A percentile compares a stretch with the other conserved stretches of the same genome.
These are phyloP conservation scores for Cantharis flavilabris DNA, from an alignment of 2,888 invertebrate species.

Conservation along the genomic window DNA sequence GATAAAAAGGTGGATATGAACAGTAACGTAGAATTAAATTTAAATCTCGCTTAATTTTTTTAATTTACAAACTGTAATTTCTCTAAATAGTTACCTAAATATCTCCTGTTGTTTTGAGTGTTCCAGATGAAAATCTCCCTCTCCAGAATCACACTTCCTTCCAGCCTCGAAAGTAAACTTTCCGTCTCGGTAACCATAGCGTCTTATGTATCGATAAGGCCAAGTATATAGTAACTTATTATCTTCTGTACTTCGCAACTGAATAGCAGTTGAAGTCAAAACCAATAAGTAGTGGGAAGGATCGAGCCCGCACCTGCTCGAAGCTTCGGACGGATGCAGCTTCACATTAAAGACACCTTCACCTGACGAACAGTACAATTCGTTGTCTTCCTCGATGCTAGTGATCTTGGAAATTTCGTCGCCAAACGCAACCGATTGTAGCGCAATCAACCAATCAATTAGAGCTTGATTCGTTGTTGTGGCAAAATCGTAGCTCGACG, in stretches of 20 bases:
- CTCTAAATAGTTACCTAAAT: constrained; percentile 52
- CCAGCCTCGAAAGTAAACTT: constrained; percentile 89
- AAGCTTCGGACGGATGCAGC: constrained; percentile 78
- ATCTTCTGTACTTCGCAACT: constrained; percentile 69
- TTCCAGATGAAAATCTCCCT: constrained; percentile 80
- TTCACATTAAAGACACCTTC: constrained; percentile 79
- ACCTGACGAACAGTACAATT: constrained; percentile 84
- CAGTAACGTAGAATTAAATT: too few species aligned
- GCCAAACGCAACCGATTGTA: constrained; percentile 82
- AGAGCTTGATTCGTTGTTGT: constrained; percentile 73
- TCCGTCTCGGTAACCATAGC: constrained; percentile 84
- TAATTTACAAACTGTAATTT: too few species aligned
- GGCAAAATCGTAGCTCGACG: constrained; percentile 63
- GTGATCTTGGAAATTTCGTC: constrained; percentile 61
- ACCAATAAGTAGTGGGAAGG: constrained; percentile 70
- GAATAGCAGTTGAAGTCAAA: constrained; percentile 75
- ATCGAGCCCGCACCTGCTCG: constrained; percentile 74
- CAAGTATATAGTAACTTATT: constrained; percentile 73
- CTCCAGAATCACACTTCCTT: constrained; percentile 83
- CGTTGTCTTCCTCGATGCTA: constrained; percentile 83
- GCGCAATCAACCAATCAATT: constrained; percentile 76
- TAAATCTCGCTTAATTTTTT: too few species aligned
- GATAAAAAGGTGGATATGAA: too few species aligned
- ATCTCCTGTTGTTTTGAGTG: constrained; percentile 84
- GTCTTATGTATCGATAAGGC: constrained; percentile 83